Percentiles rank a stretch among this genome's conserved stretches.
Evolutionary conservation across 2,113 vertebrate species (phyloP).

Genomic region (Chaetodon trifascialis): DNA sequence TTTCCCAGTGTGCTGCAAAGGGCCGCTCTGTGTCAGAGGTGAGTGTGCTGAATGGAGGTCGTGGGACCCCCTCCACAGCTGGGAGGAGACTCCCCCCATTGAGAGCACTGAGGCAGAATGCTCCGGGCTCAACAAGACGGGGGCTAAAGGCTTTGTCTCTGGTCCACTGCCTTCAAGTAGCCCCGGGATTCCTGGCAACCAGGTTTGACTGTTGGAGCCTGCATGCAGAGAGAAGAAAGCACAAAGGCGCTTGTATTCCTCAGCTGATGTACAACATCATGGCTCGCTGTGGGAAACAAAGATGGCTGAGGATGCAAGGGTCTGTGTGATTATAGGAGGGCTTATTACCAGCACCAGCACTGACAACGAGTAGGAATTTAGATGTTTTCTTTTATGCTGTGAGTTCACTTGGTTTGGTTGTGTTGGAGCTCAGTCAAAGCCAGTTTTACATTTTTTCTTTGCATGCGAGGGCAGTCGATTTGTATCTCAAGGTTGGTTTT

Average conservation of each 20-base stretch:
- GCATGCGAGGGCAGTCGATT: neutral
- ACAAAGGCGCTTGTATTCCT: slow-evolving; percentile 72
- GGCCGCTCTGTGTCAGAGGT: slow-evolving; percentile 79
- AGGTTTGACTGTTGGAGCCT: slow-evolving; percentile 61
- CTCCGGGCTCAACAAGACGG: slow-evolving; percentile 61
- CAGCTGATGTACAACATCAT: slow-evolving; percentile 71
- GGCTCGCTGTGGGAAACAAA: slow-evolving; percentile 45
- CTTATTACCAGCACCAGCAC: neutral
- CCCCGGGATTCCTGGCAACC: slow-evolving; percentile 78
- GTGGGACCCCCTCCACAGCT: slow-evolving; percentile 56
- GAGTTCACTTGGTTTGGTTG: neutral
- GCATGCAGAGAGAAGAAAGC: slow-evolving; percentile 41
- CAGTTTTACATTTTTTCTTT: neutral
- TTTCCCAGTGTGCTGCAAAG: slow-evolving; percentile 69
- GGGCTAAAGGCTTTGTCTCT: slow-evolving; percentile 78
- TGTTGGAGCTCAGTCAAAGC: neutral
- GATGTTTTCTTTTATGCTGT: neutral
- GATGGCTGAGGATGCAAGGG: neutral
- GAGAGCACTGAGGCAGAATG: slow-evolving; percentile 73
- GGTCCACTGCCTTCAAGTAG: slow-evolving; percentile 72
- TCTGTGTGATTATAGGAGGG: neutral
- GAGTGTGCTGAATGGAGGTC: slow-evolving; percentile 75
- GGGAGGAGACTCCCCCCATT: slow-evolving; percentile 54
- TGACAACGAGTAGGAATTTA: neutral
- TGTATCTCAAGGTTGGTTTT: slow-evolving; percentile 8